These are phyloP conservation scores for Apostichopus japonicus DNA, from an alignment of 35 echinoderm and acorn worm species.

Conservation along the genomic window DNA sequence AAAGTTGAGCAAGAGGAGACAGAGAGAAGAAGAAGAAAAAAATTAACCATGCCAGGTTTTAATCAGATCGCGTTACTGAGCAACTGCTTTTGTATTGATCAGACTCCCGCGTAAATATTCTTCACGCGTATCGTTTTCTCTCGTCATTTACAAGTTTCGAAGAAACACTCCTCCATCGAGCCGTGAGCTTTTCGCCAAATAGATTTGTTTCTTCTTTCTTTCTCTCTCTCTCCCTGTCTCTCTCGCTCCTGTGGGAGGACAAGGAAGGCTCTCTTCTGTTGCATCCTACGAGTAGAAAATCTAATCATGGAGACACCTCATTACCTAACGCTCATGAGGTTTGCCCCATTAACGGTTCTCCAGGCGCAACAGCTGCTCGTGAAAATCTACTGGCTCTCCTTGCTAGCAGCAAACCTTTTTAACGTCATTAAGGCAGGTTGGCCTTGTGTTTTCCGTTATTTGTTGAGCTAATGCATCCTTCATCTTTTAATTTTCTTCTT, in stretches of 20 bases:
- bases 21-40: not conserved
- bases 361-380: conserved; percentile 27
- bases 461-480: conserved; percentile 34
- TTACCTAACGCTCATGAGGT: conserved; percentile 14
- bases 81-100: not conserved
- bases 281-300: not conserved
- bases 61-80: not conserved
- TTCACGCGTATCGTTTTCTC: not conserved
- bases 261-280: conserved; percentile 30
- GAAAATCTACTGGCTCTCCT: not conserved
- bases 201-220: not conserved
- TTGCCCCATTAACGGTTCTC: conserved; percentile 24
- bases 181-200: conserved; percentile 24
- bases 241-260: not conserved
- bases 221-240: not conserved
- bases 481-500: not conserved
- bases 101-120: not conserved
- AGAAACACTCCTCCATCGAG: conserved; percentile 27
- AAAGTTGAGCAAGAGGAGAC: not conserved
- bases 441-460: conserved; percentile 39
- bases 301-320: conserved; percentile 11
- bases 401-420: conserved; percentile 1
- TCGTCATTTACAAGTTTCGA: not conserved
- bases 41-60: not conserved
- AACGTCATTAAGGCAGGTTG: conserved; percentile 2